Evolutionary conservation across 2,797 vertebrate species (phyloP).

Genomic region (Spinus pinus): DNA sequence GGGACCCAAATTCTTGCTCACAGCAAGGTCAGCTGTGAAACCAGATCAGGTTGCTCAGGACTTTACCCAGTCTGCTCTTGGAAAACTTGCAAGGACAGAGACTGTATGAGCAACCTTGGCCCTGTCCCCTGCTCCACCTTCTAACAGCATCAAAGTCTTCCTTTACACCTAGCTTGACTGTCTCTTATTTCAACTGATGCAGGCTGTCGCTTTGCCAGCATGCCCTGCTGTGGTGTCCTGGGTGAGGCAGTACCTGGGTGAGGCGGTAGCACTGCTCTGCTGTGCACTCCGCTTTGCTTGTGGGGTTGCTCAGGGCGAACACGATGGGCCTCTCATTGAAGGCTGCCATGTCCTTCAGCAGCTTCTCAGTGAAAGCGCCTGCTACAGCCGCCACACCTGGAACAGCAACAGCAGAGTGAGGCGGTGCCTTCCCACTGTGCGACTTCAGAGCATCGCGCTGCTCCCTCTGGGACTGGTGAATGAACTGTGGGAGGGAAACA

Average conservation of each 20-base stretch:
- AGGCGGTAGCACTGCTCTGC: constrained; percentile 94
- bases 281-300: constrained; percentile 97
- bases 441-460: background rate
- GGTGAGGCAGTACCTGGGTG: constrained; percentile 74
- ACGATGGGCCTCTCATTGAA: constrained; percentile 93
- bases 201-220: background rate
- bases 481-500: background rate
- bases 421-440: accelerated
- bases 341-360: constrained; percentile 91
- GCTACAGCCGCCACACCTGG: constrained; percentile 90
- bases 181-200: background rate
- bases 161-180: background rate
- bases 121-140: background rate
- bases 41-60: background rate
- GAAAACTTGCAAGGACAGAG: background rate
- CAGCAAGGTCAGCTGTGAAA: background rate
- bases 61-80: background rate
- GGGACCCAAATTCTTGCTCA: background rate
- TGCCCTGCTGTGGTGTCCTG: background rate
- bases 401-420: background rate
- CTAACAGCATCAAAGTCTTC: background rate
- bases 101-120: background rate
- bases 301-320: constrained; percentile 97
- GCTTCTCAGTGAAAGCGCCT: constrained; percentile 94
- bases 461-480: accelerated